phyloP scores from a whole-genome alignment of 1,140 invertebrate genomes.

The Drosophila dunni region DNA sequence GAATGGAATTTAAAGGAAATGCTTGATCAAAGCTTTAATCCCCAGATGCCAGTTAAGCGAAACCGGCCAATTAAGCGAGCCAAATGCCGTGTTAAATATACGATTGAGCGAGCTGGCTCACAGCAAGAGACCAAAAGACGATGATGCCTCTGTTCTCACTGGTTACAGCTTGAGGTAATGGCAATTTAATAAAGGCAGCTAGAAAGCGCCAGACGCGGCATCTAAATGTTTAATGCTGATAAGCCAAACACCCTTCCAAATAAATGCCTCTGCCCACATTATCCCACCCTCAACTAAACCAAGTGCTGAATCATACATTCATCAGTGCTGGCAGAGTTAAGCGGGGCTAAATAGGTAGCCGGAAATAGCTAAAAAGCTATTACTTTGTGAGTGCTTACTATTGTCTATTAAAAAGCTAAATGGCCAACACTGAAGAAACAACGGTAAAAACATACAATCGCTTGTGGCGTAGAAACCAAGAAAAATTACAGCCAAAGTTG shows the following conservation, averaged over 20 bases:
- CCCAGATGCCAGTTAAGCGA: constrained; percentile 69
- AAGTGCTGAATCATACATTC: no score
- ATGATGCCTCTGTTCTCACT: background rate
- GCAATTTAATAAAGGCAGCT: constrained; percentile 65
- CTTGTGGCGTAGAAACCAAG: background rate
- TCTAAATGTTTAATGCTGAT: constrained; percentile 72
- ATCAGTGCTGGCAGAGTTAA: no score
- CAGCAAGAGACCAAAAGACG: background rate
- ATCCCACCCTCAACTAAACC: no score
- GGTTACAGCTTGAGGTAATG: constrained; percentile 31
- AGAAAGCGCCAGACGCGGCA: constrained; percentile 52
- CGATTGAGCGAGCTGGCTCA: constrained; percentile 37
- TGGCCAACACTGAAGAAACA: no score
- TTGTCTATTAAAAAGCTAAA: no score
- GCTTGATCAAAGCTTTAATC: constrained; percentile 77
- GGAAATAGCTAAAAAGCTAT: no score
- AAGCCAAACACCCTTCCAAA: constrained; percentile 35
- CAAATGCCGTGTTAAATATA: constrained; percentile 77
- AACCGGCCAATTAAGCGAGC: constrained; percentile 76
- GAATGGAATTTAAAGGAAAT: constrained; percentile 77
- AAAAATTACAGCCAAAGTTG: background rate
- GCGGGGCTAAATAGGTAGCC: no score
- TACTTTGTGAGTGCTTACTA: no score
- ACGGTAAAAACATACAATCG: no score
- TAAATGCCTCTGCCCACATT: no score